Conservation (phyloP, 2,888 invertebrate genomes). For the Lepas anatifera region DNA sequence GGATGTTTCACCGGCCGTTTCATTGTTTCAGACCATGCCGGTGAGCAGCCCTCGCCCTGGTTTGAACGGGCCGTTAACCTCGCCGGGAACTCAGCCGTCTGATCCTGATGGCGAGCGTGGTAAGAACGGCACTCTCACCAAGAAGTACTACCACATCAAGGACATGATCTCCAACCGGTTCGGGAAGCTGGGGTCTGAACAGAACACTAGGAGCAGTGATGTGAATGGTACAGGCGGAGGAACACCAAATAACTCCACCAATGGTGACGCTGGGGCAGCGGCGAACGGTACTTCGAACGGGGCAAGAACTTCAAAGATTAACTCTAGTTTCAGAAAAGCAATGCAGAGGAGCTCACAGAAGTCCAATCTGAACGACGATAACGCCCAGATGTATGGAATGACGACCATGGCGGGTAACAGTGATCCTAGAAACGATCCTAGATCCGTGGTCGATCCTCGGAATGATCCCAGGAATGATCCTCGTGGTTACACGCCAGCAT, state of each 20-base stretch:
- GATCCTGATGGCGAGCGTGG: neutral
- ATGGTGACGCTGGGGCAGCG: no score
- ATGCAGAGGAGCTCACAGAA: constrained; percentile 19
- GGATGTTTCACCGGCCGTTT: no score
- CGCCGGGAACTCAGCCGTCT: neutral
- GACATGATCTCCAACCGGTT: constrained; percentile 23
- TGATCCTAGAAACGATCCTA: neutral
- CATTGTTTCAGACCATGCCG: neutral
- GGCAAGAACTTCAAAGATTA: constrained; percentile 13
- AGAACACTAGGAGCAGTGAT: no score
- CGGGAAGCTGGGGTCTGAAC: constrained; percentile 8
- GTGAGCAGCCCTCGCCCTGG: neutral
- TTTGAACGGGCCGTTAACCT: neutral
- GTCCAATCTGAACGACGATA: constrained; percentile 14
- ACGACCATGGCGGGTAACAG: neutral
- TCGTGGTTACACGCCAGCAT: neutral
- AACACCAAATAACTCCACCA: no score
- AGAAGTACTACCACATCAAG: constrained; percentile 24
- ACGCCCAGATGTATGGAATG: neutral
- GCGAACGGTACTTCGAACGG: no score
- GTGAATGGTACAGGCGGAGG: no score
- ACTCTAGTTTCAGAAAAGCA: constrained; percentile 20
- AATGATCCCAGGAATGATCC: neutral
- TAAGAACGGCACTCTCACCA: constrained; percentile 9
- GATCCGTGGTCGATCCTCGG: no score